Evolutionary conservation across 2,888 invertebrate species (phyloP).

Genomic region (Aquatica leii): DNA sequence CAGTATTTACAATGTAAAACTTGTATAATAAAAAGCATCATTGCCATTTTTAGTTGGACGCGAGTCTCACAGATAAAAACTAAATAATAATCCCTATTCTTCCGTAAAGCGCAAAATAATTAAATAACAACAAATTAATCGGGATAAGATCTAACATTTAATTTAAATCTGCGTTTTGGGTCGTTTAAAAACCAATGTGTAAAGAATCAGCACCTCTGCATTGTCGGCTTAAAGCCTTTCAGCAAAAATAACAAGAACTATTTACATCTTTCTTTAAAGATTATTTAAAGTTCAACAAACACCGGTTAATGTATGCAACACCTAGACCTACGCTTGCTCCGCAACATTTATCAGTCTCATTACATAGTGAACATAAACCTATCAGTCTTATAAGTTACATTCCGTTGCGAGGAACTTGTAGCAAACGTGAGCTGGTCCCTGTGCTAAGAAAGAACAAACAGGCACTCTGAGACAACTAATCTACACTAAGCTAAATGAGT

Average conservation of each 20-base stretch:
- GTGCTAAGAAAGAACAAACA: constrained; percentile 49
- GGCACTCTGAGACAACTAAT: constrained; percentile 53
- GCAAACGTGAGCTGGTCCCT: constrained; percentile 51
- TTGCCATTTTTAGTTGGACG: neutral
- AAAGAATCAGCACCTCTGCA: constrained; percentile 48
- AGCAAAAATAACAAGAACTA: constrained; percentile 52
- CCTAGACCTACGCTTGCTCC: constrained; percentile 42
- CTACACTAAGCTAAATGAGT: constrained; percentile 50
- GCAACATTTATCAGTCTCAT: constrained; percentile 51
- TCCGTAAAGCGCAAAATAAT: neutral
- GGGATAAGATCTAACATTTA: constrained; percentile 11
- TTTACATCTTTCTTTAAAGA: constrained; percentile 57
- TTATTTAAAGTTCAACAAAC: constrained; percentile 50
- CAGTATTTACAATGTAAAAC: no score
- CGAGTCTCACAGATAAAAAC: constrained; percentile 4
- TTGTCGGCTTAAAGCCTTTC: constrained; percentile 56
- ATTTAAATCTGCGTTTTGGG: constrained; percentile 14
- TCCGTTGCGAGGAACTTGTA: constrained; percentile 56
- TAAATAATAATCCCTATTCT: neutral
- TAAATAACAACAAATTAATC: neutral
- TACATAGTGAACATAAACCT: constrained; percentile 52
- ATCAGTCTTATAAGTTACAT: constrained; percentile 61
- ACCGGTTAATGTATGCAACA: constrained; percentile 45
- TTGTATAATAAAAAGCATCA: no score
- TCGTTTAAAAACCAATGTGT: constrained; percentile 3